Conservation (phyloP, 2,113 vertebrate species). For the Oryzias woworae region DNA sequence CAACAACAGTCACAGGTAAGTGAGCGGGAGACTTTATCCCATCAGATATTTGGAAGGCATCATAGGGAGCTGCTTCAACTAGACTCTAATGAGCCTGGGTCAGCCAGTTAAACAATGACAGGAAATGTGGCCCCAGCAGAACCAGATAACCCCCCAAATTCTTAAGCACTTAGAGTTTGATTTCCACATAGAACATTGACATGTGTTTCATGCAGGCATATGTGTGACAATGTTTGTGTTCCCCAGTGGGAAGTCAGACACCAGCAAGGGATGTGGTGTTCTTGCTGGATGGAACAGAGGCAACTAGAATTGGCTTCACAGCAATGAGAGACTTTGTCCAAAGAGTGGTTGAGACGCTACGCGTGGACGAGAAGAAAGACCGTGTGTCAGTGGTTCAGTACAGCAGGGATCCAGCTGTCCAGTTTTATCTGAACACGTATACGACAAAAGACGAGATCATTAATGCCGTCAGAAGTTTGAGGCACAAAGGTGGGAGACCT, state of each 20-base stretch:
- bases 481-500: background rate
- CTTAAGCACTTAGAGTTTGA: background rate
- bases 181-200: accelerated
- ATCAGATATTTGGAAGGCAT: too few species aligned
- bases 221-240: slow-evolving; percentile 1
- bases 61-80: background rate
- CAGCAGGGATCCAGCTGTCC: slow-evolving; percentile 64
- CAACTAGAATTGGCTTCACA: slow-evolving; percentile 82
- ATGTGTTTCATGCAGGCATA: background rate
- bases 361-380: slow-evolving; percentile 85
- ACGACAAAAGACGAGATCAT: slow-evolving; percentile 75
- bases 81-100: background rate
- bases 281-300: slow-evolving; percentile 89
- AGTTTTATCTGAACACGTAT: slow-evolving; percentile 83
- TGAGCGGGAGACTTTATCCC: background rate
- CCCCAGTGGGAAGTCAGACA: slow-evolving; percentile 34
- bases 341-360: slow-evolving; percentile 84
- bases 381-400: slow-evolving; percentile 87
- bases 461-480: background rate
- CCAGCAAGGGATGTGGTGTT: slow-evolving; percentile 89
- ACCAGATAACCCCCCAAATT: too few species aligned
- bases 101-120: background rate
- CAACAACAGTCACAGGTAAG: slow-evolving; percentile 40
- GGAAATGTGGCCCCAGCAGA: background rate
- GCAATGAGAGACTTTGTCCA: slow-evolving; percentile 77